These are phyloP conservation scores for Platygyra sinensis DNA, from an alignment of 64 coral and sea anemone species.

Conservation along the genomic window DNA sequence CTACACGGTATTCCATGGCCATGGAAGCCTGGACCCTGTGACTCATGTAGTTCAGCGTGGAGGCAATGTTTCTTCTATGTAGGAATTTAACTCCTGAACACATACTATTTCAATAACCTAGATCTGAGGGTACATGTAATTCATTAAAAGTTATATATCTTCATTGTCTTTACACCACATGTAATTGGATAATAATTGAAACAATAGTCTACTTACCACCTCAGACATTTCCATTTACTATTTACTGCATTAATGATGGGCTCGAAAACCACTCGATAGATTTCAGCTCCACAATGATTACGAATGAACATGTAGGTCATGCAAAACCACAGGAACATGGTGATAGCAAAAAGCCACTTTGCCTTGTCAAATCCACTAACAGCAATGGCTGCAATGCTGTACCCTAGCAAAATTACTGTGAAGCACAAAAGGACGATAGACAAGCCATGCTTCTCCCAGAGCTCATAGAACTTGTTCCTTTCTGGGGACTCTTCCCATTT, in stretches of 20 bases:
- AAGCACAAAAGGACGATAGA: conserved; percentile 32
- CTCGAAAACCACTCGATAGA: conserved; percentile 56
- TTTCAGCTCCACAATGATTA: conserved; percentile 64
- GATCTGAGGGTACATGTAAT: too few relatives aligned
- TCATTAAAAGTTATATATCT: too few relatives aligned
- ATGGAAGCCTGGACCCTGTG: too few relatives aligned
- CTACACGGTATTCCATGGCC: too few relatives aligned
- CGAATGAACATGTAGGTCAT: conserved; percentile 77
- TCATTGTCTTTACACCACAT: too few relatives aligned
- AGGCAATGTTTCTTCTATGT: too few relatives aligned
- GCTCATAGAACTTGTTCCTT: conserved; percentile 28
- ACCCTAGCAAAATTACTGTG: conserved; percentile 46
- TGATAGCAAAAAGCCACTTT: conserved; percentile 69
- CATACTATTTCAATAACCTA: too few relatives aligned
- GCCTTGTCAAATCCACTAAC: conserved; percentile 86
- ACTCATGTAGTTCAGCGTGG: too few relatives aligned
- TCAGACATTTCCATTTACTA: conserved; percentile 72
- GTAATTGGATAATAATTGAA: neutral
- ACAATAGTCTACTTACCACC: conserved; percentile 65
- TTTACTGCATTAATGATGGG: conserved; percentile 48
- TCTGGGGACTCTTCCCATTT: conserved; percentile 76
- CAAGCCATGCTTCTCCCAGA: conserved; percentile 69
- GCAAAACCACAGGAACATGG: conserved; percentile 77
- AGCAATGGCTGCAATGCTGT: conserved; percentile 74
- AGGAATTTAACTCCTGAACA: too few relatives aligned